Conservation (phyloP, 2,797 vertebrate species). For the Sebastes goodei region DNA sequence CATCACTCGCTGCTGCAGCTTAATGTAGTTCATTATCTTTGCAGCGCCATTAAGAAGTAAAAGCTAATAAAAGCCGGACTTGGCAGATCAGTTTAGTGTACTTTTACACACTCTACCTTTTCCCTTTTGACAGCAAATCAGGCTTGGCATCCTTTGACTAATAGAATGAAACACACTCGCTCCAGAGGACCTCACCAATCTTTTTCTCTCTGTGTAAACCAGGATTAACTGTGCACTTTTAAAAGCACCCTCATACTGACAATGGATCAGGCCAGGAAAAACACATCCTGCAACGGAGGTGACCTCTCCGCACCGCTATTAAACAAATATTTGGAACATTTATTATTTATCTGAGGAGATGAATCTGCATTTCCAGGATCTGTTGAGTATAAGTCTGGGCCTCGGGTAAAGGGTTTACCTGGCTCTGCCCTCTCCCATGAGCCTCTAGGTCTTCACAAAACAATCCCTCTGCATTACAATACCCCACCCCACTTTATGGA, state of each 20-base stretch:
- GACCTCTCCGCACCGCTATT: constrained; percentile 53
- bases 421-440: constrained; percentile 30
- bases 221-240: constrained; percentile 44
- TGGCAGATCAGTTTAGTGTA: constrained; percentile 29
- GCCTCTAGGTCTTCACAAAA: constrained; percentile 43
- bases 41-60: constrained; percentile 20
- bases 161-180: constrained; percentile 14
- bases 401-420: constrained; percentile 56
- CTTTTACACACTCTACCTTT: constrained; percentile 44
- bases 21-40: constrained; percentile 29
- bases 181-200: background rate
- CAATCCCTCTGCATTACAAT: constrained; percentile 45
- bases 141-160: constrained; percentile 7
- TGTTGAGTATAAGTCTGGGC: constrained; percentile 13
- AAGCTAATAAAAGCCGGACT: constrained; percentile 47
- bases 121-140: constrained; percentile 28
- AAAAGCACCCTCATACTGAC: constrained; percentile 46
- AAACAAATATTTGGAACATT: constrained; percentile 66
- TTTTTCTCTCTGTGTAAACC: constrained; percentile 19
- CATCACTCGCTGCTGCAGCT: constrained; percentile 6
- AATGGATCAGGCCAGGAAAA: constrained; percentile 36
- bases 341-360: constrained; percentile 66
- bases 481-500: constrained; percentile 38
- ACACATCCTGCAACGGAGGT: constrained; percentile 38
- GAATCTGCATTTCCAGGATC: constrained; percentile 65